phyloP scores from a whole-genome alignment of 2,797 vertebrate genomes.

The Coreius guichenoti region DNA sequence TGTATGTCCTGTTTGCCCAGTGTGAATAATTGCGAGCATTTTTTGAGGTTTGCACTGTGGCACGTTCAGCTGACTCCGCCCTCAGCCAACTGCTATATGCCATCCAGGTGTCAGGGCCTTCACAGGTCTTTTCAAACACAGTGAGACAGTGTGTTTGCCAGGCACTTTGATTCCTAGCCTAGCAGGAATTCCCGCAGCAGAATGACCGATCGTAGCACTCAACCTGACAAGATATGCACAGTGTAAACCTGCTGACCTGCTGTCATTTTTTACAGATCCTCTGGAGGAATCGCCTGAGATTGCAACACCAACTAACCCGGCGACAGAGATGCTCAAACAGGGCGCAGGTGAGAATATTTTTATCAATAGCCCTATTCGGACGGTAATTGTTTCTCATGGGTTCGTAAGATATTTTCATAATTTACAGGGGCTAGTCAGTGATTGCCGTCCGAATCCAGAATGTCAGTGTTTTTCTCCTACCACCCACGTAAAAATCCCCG shows the following conservation, averaged over 20 bases:
- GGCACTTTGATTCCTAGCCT: slow-evolving; percentile 17
- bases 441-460: no score
- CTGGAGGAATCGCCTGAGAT: slow-evolving; percentile 87
- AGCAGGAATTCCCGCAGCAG: slow-evolving; percentile 24
- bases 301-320: slow-evolving; percentile 76
- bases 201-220: slow-evolving; percentile 17
- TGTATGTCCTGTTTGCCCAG: slow-evolving; percentile 36
- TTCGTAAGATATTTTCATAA: no score
- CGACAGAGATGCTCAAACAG: slow-evolving; percentile 91
- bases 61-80: background rate
- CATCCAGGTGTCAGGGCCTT: slow-evolving; percentile 42
- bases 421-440: no score
- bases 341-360: slow-evolving; percentile 86
- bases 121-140: slow-evolving; percentile 12
- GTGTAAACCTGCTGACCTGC: background rate
- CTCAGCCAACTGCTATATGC: slow-evolving; percentile 45
- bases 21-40: slow-evolving; percentile 42
- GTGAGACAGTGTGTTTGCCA: slow-evolving; percentile 17
- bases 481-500: no score
- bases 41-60: background rate
- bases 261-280: slow-evolving; percentile 80
- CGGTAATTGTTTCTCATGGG: no score
- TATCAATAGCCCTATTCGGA: no score
- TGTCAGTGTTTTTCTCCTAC: no score
- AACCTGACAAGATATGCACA: background rate